Evolutionary conservation across 2,888 invertebrate species (phyloP).

Genomic region (Dioctria linearis): DNA sequence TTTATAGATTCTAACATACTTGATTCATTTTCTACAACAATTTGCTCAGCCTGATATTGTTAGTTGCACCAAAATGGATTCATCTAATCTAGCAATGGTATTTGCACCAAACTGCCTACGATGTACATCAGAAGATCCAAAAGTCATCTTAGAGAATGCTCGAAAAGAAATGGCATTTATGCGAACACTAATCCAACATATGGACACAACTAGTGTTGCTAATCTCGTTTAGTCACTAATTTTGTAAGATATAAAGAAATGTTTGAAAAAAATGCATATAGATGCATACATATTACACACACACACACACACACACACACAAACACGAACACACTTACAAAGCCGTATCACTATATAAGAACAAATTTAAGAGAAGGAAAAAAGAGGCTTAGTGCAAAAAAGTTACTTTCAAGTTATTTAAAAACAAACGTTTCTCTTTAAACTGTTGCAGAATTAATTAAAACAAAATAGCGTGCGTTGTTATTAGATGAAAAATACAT

Average conservation of each 20-base stretch:
- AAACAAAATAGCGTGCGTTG: slow-evolving; percentile 37
- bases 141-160: slow-evolving; percentile 96
- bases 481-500: slow-evolving; percentile 13
- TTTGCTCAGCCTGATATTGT: slow-evolving; percentile 94
- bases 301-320: too few relatives aligned
- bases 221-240: slow-evolving; percentile 64
- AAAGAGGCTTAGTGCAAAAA: slow-evolving; percentile 27
- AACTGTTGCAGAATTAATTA: slow-evolving; percentile 27
- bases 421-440: slow-evolving; percentile 34
- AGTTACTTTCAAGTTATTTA: slow-evolving; percentile 26
- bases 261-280: background rate
- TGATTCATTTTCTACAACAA: slow-evolving; percentile 84
- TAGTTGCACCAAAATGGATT: slow-evolving; percentile 97
- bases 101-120: slow-evolving; percentile 98
- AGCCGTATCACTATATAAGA: background rate
- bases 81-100: slow-evolving; percentile 98
- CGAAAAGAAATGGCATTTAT: slow-evolving; percentile 99
- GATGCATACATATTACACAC: too few relatives aligned
- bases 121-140: slow-evolving; percentile 94
- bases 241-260: slow-evolving; percentile 10
- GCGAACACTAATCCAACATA: slow-evolving; percentile 92
- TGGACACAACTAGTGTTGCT: slow-evolving; percentile 81
- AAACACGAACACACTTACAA: slow-evolving; percentile 20
- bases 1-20: slow-evolving; percentile 78
- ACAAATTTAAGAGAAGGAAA: background rate